Conservation (phyloP, 2,888 invertebrate genomes). For the Caenorhabditis wallacei region DNA sequence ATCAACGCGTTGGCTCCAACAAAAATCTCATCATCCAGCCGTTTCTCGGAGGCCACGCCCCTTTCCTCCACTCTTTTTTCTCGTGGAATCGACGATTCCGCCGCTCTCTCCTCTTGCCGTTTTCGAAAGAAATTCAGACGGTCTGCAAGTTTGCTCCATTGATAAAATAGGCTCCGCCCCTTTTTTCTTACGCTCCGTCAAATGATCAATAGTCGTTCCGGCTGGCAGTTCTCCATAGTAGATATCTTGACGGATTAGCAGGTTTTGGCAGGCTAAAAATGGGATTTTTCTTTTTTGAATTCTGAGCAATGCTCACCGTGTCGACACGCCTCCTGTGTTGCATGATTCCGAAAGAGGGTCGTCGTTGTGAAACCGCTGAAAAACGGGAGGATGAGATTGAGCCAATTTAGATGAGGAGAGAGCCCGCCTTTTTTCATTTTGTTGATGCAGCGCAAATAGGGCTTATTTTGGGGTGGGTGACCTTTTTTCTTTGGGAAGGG, state of each 20-base stretch:
- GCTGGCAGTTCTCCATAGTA: constrained; percentile 59
- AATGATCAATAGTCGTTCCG: constrained; percentile 30
- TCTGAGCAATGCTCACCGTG: constrained; percentile 2
- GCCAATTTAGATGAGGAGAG: constrained; percentile 38
- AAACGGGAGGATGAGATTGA: constrained; percentile 41
- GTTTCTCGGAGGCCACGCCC: neutral
- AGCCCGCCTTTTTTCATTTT: constrained; percentile 38
- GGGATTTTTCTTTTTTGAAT: neutral
- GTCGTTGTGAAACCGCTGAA: constrained; percentile 53
- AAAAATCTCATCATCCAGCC: constrained; percentile 28
- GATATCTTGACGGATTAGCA: constrained; percentile 29
- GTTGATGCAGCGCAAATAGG: too few relatives aligned
- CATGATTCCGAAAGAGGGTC: constrained; percentile 39
- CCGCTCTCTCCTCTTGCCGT: constrained; percentile 27
- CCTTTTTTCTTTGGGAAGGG: too few relatives aligned
- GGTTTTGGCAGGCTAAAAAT: constrained; percentile 33
- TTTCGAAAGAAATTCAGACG: constrained; percentile 48
- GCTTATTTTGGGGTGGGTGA: too few relatives aligned
- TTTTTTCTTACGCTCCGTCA: constrained; percentile 30
- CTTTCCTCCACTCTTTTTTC: constrained; percentile 2
- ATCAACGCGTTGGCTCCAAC: constrained; percentile 33
- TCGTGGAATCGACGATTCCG: neutral
- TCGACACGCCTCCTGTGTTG: constrained; percentile 14
- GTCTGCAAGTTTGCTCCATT: constrained; percentile 25
- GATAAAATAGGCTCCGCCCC: constrained; percentile 6